phyloP scores from a whole-genome alignment of 2,888 invertebrate genomes.

The Drosophila falleni region DNA sequence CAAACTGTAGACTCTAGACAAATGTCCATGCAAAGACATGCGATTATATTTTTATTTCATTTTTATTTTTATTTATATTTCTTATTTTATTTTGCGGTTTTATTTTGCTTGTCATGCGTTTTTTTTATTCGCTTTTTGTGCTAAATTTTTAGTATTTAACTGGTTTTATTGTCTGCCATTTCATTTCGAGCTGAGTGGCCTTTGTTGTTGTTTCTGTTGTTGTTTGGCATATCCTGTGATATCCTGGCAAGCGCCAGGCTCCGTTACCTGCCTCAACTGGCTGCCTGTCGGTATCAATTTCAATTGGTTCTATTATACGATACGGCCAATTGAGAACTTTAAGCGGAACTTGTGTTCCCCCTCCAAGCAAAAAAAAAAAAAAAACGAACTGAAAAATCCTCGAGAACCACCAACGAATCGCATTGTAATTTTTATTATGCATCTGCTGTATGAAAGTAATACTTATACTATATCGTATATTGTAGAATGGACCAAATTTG shows the following conservation, averaged over 20 bases:
- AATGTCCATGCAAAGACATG: slow-evolving; percentile 34
- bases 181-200: slow-evolving; percentile 22
- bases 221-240: slow-evolving; percentile 38
- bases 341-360: slow-evolving; percentile 20
- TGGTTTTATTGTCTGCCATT: slow-evolving; percentile 33
- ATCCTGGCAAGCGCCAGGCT: slow-evolving; percentile 63
- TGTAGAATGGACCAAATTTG: background rate
- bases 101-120: slow-evolving; percentile 19
- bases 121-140: background rate
- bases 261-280: slow-evolving; percentile 40
- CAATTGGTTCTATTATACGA: slow-evolving; percentile 54
- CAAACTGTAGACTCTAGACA: slow-evolving; percentile 15
- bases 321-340: slow-evolving; percentile 41
- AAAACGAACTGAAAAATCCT: background rate
- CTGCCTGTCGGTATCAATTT: slow-evolving; percentile 53
- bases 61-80: slow-evolving; percentile 10
- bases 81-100: slow-evolving; percentile 3
- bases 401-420: background rate
- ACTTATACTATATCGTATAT: background rate
- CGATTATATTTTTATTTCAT: slow-evolving; percentile 24
- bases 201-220: slow-evolving; percentile 28
- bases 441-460: slow-evolving; percentile 3
- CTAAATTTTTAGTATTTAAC: slow-evolving; percentile 6
- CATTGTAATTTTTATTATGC: background rate
- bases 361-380: slow-evolving; percentile 3